Evolutionary conservation across 2,113 vertebrate genomes (phyloP), one percentile per base, ranked within the genome.

Genomic region (Pogonocichla stellata): DNA sequence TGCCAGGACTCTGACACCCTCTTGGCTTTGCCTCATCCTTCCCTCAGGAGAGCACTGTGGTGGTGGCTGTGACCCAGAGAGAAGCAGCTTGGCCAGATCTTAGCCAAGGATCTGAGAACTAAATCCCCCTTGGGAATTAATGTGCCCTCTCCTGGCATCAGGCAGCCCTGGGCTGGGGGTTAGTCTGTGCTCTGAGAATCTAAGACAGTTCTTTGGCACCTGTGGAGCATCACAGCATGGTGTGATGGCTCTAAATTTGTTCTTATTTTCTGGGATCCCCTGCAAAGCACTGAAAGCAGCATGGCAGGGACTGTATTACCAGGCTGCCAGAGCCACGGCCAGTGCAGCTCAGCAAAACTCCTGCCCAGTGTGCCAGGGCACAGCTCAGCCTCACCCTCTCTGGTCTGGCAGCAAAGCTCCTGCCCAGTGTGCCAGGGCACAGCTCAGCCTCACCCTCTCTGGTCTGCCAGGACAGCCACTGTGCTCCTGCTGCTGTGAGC

Each of bases 71-170:
- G 56, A 42, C 77, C 9, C 10, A 29, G 31, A 29, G 8, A 47
- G 1, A 18, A 89, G 43, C 61, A 84, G 64, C 54, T 33, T 53
- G 78, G 56, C 43, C 57, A 87, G 24, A 28, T 10, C 8, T 25
- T 8, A 69, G 66, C 4, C 1, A 57, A 83, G 51, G 33, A 40
- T 20, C 36, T 19, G 20, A 15, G 42, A 50, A 60, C 14, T 26
- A 3, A 33, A 14, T 36, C 25, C 20, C 24, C 28, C 24, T 50
- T 58, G 61, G 38, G 51, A 67, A n/a, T 34, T 15, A 17, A 9
- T 0, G 0, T 67, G 33, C 5, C 42, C 42, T 40, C 33, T 9
- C 53, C 10, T 8, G 18, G 45, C 78, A 50, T 29, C 1, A 2
- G 47, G 47, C 57, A 71, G 82, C 70, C 51, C 42, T 20, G 51